phyloP scores from a whole-genome alignment of 2,888 invertebrate genomes.

The Cephus nigrinus region DNA sequence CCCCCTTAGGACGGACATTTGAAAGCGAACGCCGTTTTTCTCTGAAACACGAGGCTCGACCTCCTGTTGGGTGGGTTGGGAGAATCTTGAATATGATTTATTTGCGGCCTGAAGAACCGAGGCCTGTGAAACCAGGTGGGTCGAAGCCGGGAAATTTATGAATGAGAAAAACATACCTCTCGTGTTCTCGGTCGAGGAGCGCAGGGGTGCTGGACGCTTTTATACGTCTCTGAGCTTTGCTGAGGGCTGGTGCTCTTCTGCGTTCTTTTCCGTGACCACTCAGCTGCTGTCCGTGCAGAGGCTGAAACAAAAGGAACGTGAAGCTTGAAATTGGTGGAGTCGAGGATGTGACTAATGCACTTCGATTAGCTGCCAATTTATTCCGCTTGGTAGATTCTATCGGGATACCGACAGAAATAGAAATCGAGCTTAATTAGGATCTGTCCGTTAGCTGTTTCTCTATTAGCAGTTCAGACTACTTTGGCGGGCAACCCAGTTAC shows the following conservation, averaged over 20 bases:
- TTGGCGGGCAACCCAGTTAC: background rate
- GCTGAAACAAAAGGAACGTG: conserved; percentile 37
- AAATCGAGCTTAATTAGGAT: background rate
- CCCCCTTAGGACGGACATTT: background rate
- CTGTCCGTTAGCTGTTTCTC: background rate
- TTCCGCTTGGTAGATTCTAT: background rate
- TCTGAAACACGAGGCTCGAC: background rate
- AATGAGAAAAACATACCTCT: conserved; percentile 46
- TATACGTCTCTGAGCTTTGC: conserved; percentile 54
- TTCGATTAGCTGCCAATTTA: background rate
- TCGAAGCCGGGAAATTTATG: conserved; percentile 1
- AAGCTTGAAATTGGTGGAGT: background rate
- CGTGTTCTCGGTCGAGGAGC: conserved; percentile 53
- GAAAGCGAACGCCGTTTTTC: background rate
- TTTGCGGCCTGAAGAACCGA: background rate
- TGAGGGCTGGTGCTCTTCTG: conserved; percentile 49
- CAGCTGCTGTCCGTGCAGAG: conserved; percentile 45
- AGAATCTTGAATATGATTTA: conserved; percentile 15
- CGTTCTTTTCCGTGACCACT: conserved; percentile 47
- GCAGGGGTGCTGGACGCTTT: conserved; percentile 61
- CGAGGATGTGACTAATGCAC: background rate
- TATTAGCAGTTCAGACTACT: background rate
- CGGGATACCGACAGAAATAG: background rate
- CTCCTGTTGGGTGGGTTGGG: conserved; percentile 30
- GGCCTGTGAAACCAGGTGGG: background rate